Base-by-base conservation (phyloP, 1,140 invertebrate genomes). In the Cydia splendana region DNA sequence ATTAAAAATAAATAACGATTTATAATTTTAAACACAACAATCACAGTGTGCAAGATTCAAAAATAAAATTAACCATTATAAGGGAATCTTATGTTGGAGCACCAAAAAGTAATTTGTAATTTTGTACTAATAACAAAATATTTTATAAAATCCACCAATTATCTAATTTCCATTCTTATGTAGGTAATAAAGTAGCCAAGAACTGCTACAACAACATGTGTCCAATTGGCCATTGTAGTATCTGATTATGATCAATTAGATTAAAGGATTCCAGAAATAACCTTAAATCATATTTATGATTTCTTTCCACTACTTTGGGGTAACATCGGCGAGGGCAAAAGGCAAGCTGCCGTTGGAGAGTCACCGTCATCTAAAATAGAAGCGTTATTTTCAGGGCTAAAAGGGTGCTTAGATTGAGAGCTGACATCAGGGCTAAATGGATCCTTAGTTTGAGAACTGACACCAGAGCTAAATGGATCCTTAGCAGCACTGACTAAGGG, bases 301-400 rank as follows among this genome's bases (percentile, higher is more conserved):
- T 78, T 79, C 62, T 89, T 86, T 20, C 71, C 77, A 75, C 81
- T 90, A 48, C 78, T 90, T 73, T 90, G 91, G 13, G 95, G 95
- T 92, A 95, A 92, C 76, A 95, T 78, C 0, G 96, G 95, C 0
- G 95, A 95, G 2, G 96, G 95, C 74, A 96, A 88, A 15, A 96
- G 91, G 83, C 95, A 94, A 3, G 92, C 93, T 9, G 91, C 90
- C 0, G 94, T 93, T 0, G 93, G 95, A 4, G 94, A 94, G 75
- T 95, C 94, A 78, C 91, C 94, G 28, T 94, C 93, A 83, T 96
- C 95, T 53, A 95, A 86, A 81, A 95, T 94, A 24, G 95, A 95
- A 10, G 48, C n/a, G 48, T 71, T 42, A 2, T 42, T n/a, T 9
- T 65, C 20, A 77, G 13, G 45, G 24, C 10, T 75, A 84, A 67